Conservation (phyloP, 2,888 invertebrate species). For the Nomada lathburiana region DNA sequence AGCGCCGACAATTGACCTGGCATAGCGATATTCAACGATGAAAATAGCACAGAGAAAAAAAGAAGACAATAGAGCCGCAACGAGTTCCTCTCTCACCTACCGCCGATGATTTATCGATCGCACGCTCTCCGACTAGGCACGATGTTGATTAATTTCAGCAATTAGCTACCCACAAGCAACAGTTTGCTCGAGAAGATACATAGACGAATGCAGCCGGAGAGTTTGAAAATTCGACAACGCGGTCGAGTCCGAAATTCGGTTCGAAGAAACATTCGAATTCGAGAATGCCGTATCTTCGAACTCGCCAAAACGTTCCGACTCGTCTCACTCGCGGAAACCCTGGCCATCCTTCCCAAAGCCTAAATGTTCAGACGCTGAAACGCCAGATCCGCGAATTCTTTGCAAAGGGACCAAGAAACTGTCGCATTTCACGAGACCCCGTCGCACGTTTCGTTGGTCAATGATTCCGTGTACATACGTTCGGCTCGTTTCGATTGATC, state of each 20-base stretch:
- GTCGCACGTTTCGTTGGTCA: background rate
- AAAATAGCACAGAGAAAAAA: background rate
- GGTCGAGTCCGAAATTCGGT: too few relatives aligned
- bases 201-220: too few relatives aligned
- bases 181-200: too few relatives aligned
- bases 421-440: background rate
- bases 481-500: background rate
- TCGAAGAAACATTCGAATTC: too few relatives aligned
- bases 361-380: too few relatives aligned
- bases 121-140: background rate
- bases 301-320: too few relatives aligned
- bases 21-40: background rate
- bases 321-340: too few relatives aligned
- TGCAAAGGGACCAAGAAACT: constrained; percentile 10
- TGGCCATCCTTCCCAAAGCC: too few relatives aligned
- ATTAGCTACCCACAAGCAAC: background rate
- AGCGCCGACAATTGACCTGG: constrained; percentile 23
- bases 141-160: constrained; percentile 20
- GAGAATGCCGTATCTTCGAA: too few relatives aligned
- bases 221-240: too few relatives aligned
- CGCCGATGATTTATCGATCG: constrained; percentile 32
- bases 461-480: background rate
- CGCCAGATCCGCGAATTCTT: too few relatives aligned
- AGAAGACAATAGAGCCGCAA: background rate
- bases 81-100: background rate